Evolutionary conservation across 1,140 invertebrate species (phyloP).

Genomic region (Lepidostoma basale): DNA sequence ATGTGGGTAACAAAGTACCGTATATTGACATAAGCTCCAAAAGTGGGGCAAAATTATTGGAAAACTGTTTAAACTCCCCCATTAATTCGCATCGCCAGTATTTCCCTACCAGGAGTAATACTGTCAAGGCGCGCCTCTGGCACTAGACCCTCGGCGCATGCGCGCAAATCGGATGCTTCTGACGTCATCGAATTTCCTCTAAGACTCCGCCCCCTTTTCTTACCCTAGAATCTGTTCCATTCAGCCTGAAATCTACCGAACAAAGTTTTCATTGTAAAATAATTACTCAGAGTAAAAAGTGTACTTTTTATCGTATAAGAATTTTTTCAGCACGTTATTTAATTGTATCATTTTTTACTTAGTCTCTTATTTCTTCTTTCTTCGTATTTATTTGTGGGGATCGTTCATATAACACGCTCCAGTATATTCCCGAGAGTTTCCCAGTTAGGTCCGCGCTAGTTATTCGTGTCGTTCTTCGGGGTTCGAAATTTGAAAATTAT

Average conservation of each 20-base stretch:
- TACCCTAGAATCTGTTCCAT: slow-evolving; percentile 1
- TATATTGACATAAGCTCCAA: not conserved
- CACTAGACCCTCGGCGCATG: not conserved
- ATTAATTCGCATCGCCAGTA: not conserved
- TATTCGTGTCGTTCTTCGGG: not conserved
- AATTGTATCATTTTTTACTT: too few species aligned
- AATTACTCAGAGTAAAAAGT: too few species aligned
- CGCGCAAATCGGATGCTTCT: not conserved
- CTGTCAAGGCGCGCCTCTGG: not conserved
- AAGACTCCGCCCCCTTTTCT: not conserved
- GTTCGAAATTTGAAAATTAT: slow-evolving; percentile 17
- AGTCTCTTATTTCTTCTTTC: too few species aligned
- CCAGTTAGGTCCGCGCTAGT: not conserved
- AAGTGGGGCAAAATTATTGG: not conserved
- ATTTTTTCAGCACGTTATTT: too few species aligned
- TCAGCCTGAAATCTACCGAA: too few species aligned
- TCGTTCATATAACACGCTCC: not conserved
- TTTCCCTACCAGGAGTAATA: not conserved
- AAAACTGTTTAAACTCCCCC: not conserved
- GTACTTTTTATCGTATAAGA: too few species aligned
- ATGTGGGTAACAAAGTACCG: not conserved
- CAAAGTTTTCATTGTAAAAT: too few species aligned
- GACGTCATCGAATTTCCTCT: slow-evolving; percentile 10
- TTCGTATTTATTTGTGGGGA: not conserved
- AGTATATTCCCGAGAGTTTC: slow-evolving; percentile 21